These are phyloP conservation scores for Dione juno DNA, from an alignment of 2,888 invertebrate species.

Conservation along the genomic window DNA sequence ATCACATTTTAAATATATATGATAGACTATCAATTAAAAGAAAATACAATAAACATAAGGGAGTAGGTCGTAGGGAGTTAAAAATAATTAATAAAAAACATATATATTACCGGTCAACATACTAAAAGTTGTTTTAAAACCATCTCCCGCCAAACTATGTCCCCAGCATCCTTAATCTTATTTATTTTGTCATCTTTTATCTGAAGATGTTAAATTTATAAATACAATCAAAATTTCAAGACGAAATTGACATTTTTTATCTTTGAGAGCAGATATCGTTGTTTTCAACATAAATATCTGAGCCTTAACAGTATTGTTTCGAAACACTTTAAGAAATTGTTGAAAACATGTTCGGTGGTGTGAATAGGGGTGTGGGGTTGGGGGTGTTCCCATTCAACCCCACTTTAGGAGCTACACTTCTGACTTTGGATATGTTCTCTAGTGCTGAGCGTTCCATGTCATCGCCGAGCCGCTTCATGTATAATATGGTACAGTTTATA, in stretches of 20 bases:
- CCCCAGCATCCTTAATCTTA: background rate
- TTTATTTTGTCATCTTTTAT: conserved; percentile 1
- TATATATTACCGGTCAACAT: background rate
- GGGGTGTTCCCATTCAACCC: conserved; percentile 43
- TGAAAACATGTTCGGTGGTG: conserved; percentile 19
- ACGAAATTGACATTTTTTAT: conserved; percentile 3
- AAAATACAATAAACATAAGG: too few species aligned
- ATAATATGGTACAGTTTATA: conserved; percentile 8
- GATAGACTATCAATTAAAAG: too few species aligned
- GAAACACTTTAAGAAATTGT: background rate
- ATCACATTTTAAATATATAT: too few species aligned
- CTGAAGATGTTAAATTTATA: background rate
- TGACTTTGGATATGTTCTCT: conserved; percentile 40
- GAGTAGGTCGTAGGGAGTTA: background rate
- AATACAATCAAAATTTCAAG: conserved; percentile 11
- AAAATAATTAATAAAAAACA: too few species aligned
- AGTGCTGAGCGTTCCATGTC: conserved; percentile 38
- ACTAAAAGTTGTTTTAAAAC: background rate
- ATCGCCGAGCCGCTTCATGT: conserved; percentile 20
- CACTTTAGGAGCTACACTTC: conserved; percentile 36
- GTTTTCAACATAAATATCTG: background rate
- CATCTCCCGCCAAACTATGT: background rate
- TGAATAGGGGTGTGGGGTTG: conserved; percentile 2
- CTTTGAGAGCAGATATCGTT: background rate
- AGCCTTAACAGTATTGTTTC: conserved; percentile 1